phyloP scores from a whole-genome alignment of 1,140 invertebrate genomes.

The Goniozus legneri region DNA sequence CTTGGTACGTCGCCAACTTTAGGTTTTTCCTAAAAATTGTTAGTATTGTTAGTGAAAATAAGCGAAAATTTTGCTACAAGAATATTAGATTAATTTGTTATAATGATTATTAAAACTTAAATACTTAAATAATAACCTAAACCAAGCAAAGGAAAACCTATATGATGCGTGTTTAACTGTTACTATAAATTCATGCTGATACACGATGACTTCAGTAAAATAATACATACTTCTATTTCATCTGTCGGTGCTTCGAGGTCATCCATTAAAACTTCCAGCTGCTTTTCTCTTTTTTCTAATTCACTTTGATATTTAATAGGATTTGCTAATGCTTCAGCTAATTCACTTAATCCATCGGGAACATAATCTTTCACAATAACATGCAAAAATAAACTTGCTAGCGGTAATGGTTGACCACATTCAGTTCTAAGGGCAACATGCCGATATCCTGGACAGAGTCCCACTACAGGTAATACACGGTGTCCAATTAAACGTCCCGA shows the following conservation, averaged over 20 bases:
- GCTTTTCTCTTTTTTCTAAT: conserved; percentile 86
- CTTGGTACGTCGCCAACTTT: conserved; percentile 43
- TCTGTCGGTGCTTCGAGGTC: conserved; percentile 62
- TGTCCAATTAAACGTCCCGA: conserved; percentile 92
- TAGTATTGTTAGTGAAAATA: no score
- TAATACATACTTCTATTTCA: conserved; percentile 43
- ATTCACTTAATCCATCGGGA: conserved; percentile 87
- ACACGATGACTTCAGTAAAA: background rate
- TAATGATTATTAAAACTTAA: no score
- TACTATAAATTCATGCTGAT: no score
- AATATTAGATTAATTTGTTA: no score
- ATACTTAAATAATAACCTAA: no score
- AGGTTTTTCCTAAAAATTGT: conserved; percentile 42
- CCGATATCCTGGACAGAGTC: conserved; percentile 90
- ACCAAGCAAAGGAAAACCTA: no score
- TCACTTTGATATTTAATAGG: conserved; percentile 96
- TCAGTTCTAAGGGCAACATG: conserved; percentile 87
- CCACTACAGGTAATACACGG: conserved; percentile 91
- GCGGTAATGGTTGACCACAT: conserved; percentile 86
- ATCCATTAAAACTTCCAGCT: conserved; percentile 86
- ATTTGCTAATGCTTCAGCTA: conserved; percentile 95
- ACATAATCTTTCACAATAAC: conserved; percentile 97
- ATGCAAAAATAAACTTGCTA: conserved; percentile 88
- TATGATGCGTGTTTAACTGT: no score
- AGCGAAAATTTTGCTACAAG: no score